Evolutionary conservation across 2,888 invertebrate species (phyloP), one percentile per base, ranked within the genome.

Genomic region (Platynereis dumerilii): DNA sequence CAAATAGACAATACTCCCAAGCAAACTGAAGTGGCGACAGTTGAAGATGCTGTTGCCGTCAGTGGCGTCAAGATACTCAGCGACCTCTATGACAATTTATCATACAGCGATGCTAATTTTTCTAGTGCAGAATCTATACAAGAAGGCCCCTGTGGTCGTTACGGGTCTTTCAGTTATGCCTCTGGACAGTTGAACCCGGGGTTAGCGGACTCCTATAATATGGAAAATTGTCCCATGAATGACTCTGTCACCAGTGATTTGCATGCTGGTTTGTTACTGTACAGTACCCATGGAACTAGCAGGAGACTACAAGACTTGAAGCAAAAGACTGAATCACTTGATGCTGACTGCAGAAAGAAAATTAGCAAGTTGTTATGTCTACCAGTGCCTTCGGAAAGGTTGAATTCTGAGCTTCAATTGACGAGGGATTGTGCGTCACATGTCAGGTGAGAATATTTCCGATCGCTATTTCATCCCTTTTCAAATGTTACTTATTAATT

Each of bases 71-170:
- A 24, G 29, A 27, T 54, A 20, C 27, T 65, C n/a, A 22, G 59
- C 24, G 59, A 59, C 12, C 34, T 65, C 42, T 65, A 65, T 60
- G 65, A 65, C 22, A 44, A 34, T 2, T 55, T 65, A 17, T 65
- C 65, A 28, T 65, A 27, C 22, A 42, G 22, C 3, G 65, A 65
- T 48, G 45, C 62, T 17, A 12, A 62, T 22, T 22, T 62, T 7
- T 1, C 17, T 17, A 15, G 27, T 2, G 20, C 10, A 15, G 44
- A 24, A 56, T 28, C 39, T 17, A 28, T 26, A 1, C 10, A 26
- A 24, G 62, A 62, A 24, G 62, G 62, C 1, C 28, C 20, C 2
- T 57, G 57, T 34, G 20, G 20, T 20, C 12, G 10, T 1, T 17
- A 26, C 2, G 15, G 26, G 3, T n/a, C 42, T 15, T 55, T 55